Evolutionary conservation across 2,113 vertebrate genomes (phyloP), one percentile per base, ranked within the genome.

Genomic region (Carassius gibelio): DNA sequence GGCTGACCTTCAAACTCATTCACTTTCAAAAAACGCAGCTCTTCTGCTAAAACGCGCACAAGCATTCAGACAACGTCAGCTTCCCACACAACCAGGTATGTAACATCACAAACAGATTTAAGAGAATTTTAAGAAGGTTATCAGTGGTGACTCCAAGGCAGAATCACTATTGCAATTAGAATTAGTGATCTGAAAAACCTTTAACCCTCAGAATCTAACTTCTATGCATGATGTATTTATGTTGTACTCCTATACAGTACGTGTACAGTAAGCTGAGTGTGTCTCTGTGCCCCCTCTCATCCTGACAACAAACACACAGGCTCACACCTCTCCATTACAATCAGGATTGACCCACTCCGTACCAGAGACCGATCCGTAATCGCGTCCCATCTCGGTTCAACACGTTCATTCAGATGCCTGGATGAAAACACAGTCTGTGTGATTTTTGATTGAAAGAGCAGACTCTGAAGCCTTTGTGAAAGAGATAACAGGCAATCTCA

Each of bases 321-420:
- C 80, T 59, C 81, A 62, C 85, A 88, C 84, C 86, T 83, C 75
- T 85, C 78, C 82, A 89, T 90, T 89, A 88, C 80, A 86, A 89
- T 90, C 88, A 87, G 61, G 14, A n/a, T 42, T 79, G 75, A 80
- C 75, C 88, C 59, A 75, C 86, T 86, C 88, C 52, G 55, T 30
- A 17, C 79, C 74, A 14, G 19, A 57, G 85, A 84, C 79, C 71
- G 72, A 89, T 88, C 72, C 85, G 68, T 83, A 85, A 89, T 87
- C 84, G 87, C 55, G 23, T 38, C 76, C 68, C 59, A 48, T 78
- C 74, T 66, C 42, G 74, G 79, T 83, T 19, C 86, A 87, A 42
- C 81, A 76, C 64, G 80, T 68, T 42, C 42, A 87, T 52, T 57
- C 72, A 84, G 36, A 64, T 23, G 69, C 38, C 74, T 64, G 74